Percentiles rank a stretch among this genome's conserved stretches.
Conservation (phyloP, 1,140 invertebrate genomes). For the Acyrthosiphon pisum region DNA sequence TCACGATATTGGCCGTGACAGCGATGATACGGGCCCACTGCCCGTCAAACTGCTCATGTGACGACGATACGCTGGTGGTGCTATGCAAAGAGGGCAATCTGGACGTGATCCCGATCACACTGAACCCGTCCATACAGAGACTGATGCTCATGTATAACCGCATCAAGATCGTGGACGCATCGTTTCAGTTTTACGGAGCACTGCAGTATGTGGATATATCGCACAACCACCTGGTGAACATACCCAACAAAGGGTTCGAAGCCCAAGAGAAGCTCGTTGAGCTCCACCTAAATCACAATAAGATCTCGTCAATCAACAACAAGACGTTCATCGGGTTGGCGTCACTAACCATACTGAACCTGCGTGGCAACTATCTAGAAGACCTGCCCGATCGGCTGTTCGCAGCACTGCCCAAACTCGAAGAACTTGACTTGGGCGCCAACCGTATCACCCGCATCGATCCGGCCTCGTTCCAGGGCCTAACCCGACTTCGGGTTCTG, state of each 20-base stretch:
- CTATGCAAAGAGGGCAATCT: conserved; percentile 83
- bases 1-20: conserved; percentile 31
- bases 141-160: conserved; percentile 83
- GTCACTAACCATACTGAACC: conserved; percentile 78
- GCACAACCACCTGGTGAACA: conserved; percentile 80
- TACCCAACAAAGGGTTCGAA: conserved; percentile 78
- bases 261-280: conserved; percentile 81
- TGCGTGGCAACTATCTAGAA: conserved; percentile 83
- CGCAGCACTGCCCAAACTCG: conserved; percentile 74
- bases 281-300: conserved; percentile 83
- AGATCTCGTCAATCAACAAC: conserved; percentile 79
- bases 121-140: conserved; percentile 87
- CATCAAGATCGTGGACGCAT: conserved; percentile 84
- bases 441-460: conserved; percentile 85
- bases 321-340: conserved; percentile 80
- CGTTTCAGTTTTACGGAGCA: conserved; percentile 85
- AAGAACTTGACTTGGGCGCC: conserved; percentile 85
- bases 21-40: conserved; percentile 67
- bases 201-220: conserved; percentile 84
- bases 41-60: conserved; percentile 81
- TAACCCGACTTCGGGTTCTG: conserved; percentile 77
- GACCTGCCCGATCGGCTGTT: conserved; percentile 79
- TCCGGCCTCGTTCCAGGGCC: conserved; percentile 77
- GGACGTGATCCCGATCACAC: conserved; percentile 87
- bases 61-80: conserved; percentile 87